A percentile compares a stretch with the other conserved stretches of the same genome.
phyloP scores from a whole-genome alignment of 1,140 invertebrate genomes.

The Drosophila teissieri region DNA sequence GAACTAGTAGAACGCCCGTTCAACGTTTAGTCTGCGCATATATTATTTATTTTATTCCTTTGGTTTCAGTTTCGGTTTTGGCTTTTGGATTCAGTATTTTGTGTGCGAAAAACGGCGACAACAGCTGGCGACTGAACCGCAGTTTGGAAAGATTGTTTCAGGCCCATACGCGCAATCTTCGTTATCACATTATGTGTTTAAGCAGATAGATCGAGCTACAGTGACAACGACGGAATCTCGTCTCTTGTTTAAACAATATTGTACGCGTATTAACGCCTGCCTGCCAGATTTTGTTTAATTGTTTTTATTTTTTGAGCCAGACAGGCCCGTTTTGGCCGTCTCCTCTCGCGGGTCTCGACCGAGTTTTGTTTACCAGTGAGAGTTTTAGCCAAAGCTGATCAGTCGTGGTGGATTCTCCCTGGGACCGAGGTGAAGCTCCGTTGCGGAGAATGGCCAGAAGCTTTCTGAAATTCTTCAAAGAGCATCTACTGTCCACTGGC shows the following conservation, averaged over 20 bases:
- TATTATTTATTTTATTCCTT: conserved; percentile 28
- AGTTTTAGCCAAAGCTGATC: conserved; percentile 10
- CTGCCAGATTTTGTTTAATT: conserved; percentile 15
- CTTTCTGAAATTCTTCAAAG: conserved; percentile 8
- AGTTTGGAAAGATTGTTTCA: conserved; percentile 13
- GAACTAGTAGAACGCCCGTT: conserved; percentile 8
- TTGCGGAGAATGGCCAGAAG: background rate
- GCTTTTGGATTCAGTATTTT: conserved; percentile 9
- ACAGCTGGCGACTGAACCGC: conserved; percentile 37
- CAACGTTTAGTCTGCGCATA: conserved; percentile 12
- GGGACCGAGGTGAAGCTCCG: conserved; percentile 8
- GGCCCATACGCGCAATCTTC: conserved; percentile 51
- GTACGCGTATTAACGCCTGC: conserved; percentile 46
- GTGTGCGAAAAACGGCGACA: conserved; percentile 30
- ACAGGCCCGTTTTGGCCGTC: conserved; percentile 21
- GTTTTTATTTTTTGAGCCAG: conserved; percentile 19
- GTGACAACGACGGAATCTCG: conserved; percentile 19
- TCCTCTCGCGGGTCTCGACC: conserved; percentile 14
- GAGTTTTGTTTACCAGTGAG: conserved; percentile 71
- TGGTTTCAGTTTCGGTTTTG: background rate
- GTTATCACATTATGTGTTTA: conserved; percentile 74
- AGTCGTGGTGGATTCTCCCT: conserved; percentile 16
- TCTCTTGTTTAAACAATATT: conserved; percentile 56
- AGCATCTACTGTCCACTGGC: background rate
- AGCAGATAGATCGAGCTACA: conserved; percentile 67